Base-by-base conservation (phyloP, 1,140 invertebrate species). In the Luehdorfia chinensis region DNA sequence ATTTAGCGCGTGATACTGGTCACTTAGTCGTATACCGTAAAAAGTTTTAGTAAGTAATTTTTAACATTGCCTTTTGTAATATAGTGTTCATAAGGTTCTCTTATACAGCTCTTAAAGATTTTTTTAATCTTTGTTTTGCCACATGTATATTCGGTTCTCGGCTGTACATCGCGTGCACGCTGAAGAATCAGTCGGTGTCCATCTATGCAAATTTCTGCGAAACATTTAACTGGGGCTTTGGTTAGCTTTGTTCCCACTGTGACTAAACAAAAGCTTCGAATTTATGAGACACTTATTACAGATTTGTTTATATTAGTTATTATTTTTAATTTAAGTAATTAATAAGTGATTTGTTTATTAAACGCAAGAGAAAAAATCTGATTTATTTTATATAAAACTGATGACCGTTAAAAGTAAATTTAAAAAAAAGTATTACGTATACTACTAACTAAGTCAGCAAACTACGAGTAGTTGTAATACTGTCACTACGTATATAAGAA, bases 141-240 rank as follows among this genome's bases (percentile, higher is more conserved):
- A 28, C 27, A 16, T 30, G 15, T 43, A 18, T 43, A 28, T 30
- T 14, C 30, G 27, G n/a, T 18, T 52, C 23, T 49, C 15, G n/a
- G 33, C 37, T 50, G 50, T 55, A 50, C 63, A 75, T 79, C 66
- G 79, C 81, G 81, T 84, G 81, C 57, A 56, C 55, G 45, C 44
- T 46, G 47, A 64, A 50, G 56, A 71, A 75, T 77, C 75, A 62
- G 61, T 39, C 66, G 64, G 60, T 73, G 66, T 75, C 74, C 74
- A 85, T 86, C 77, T 86, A 86, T 86, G 79, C 79, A 84, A 84
- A 86, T 86, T 79, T 84, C 77, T 54, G 66, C 63, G 79, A 86
- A 85, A 73, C 69, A 66, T 77, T 80, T 78, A 80, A 78, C 71
- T 65, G 66, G 69, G 65, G 68, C 59, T 63, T 67, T 60, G 57